phyloP scores from a whole-genome alignment of 2,888 invertebrate species.

The Taenaris catops region DNA sequence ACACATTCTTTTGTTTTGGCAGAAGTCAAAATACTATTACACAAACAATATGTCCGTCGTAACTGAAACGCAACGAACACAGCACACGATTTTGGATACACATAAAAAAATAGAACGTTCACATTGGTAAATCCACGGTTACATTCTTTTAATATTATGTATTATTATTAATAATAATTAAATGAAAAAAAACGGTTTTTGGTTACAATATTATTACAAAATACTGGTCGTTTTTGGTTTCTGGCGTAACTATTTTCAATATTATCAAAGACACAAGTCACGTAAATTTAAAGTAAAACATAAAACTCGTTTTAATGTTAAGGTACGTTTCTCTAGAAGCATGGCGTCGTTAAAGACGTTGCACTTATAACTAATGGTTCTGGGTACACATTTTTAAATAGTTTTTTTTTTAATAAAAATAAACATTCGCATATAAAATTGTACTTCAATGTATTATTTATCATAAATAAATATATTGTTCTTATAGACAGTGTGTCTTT shows the following conservation, averaged over 20 bases:
- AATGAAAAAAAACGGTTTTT: conserved; percentile 43
- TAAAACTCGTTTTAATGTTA: conserved; percentile 1
- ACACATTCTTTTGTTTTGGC: conserved; percentile 80
- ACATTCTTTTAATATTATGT: conserved; percentile 1
- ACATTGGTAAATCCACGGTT: conserved; percentile 47
- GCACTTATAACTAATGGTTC: too few species aligned
- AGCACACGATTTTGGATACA: conserved; percentile 26
- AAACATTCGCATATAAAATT: too few species aligned
- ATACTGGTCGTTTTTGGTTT: conserved; percentile 73
- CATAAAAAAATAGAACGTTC: conserved; percentile 41
- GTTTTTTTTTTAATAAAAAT: too few species aligned
- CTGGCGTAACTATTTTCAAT: conserved; percentile 16
- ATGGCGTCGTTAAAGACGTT: neutral
- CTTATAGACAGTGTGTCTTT: too few species aligned
- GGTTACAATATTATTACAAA: conserved; percentile 61
- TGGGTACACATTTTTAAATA: too few species aligned
- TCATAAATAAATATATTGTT: too few species aligned
- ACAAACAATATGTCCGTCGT: conserved; percentile 53
- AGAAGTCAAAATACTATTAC: conserved; percentile 77
- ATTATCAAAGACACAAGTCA: conserved; percentile 23
- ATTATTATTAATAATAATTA: too few species aligned
- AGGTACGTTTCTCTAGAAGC: conserved; percentile 4
- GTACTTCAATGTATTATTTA: too few species aligned
- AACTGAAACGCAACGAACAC: conserved; percentile 41
- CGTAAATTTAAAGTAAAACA: too few species aligned